These are phyloP conservation scores for Poecilia velifera DNA, from an alignment of 2,797 vertebrate genomes.

Conservation along the genomic window DNA sequence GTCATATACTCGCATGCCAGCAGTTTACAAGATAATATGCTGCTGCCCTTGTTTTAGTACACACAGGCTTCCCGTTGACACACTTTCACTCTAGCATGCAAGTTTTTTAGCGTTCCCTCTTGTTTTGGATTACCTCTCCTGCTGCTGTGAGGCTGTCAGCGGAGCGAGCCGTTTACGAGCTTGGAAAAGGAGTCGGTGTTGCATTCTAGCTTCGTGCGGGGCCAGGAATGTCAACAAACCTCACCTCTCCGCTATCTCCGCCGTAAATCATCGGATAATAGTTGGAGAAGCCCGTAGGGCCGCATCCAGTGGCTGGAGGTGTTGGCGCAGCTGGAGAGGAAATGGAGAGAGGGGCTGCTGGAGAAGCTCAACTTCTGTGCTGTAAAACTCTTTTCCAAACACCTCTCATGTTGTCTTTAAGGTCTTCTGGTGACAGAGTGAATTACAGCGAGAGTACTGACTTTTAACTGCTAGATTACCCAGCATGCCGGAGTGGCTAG, in stretches of 20 bases:
- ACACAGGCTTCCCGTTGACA: slow-evolving; percentile 41
- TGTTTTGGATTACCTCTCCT: slow-evolving; percentile 44
- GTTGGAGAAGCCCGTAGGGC: slow-evolving; percentile 47
- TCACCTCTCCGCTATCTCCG: slow-evolving; percentile 43
- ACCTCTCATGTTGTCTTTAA: slow-evolving; percentile 26
- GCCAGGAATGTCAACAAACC: slow-evolving; percentile 69
- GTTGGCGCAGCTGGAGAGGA: slow-evolving; percentile 67
- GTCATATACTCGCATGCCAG: slow-evolving; percentile 50
- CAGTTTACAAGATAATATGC: slow-evolving; percentile 57
- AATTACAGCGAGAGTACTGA: slow-evolving; percentile 26
- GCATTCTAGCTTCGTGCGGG: slow-evolving; percentile 40
- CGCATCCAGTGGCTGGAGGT: slow-evolving; percentile 49
- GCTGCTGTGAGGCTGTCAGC: slow-evolving; percentile 29
- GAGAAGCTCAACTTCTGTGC: slow-evolving; percentile 57
- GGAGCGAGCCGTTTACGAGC: slow-evolving; percentile 40
- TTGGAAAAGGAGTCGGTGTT: slow-evolving; percentile 41
- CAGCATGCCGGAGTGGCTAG: slow-evolving; percentile 38
- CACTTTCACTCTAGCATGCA: slow-evolving; percentile 49
- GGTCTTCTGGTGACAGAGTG: slow-evolving; percentile 37
- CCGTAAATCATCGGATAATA: slow-evolving; percentile 69
- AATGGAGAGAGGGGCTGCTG: slow-evolving; percentile 40
- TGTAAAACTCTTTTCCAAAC: slow-evolving; percentile 58
- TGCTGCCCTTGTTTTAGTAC: slow-evolving; percentile 54
- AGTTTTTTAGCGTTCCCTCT: slow-evolving; percentile 37
- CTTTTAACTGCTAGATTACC: slow-evolving; percentile 45